Evolutionary conservation across 30 jellyfish, hydroid and myxozoan species (phyloP).

Genomic region (Nemopilema nomurai): DNA sequence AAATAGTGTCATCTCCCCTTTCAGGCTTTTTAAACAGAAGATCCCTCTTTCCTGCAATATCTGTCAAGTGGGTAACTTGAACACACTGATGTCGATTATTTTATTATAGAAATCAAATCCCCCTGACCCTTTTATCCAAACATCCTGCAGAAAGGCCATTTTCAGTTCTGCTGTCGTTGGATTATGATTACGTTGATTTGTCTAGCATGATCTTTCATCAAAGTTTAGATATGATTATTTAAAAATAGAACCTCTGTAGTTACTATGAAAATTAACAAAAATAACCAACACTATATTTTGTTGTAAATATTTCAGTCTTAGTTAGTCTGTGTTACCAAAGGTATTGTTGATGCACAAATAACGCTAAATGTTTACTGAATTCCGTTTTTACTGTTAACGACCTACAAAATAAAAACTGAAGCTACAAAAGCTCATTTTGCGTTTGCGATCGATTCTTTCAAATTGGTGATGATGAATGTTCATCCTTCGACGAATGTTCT

Average conservation of each 20-base stretch:
- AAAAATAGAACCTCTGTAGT: background rate
- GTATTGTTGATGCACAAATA: background rate
- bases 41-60: no score
- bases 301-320: constrained; percentile 14
- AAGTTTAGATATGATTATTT: background rate
- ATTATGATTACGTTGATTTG: background rate
- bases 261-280: background rate
- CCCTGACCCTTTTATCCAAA: background rate
- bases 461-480: no score
- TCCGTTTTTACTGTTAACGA: no score
- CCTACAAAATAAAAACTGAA: no score
- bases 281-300: constrained; percentile 18
- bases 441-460: no score
- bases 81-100: background rate
- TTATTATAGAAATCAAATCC: background rate
- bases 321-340: background rate
- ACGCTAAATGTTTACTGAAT: no score
- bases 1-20: no score
- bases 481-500: background rate
- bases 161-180: background rate
- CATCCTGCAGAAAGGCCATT: background rate
- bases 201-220: background rate
- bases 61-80: no score
- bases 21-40: no score
- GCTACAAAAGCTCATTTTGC: no score